phyloP scores from a whole-genome alignment of 92 coral and sea anemone genomes.

The Hydrozoanthus gracilis region DNA sequence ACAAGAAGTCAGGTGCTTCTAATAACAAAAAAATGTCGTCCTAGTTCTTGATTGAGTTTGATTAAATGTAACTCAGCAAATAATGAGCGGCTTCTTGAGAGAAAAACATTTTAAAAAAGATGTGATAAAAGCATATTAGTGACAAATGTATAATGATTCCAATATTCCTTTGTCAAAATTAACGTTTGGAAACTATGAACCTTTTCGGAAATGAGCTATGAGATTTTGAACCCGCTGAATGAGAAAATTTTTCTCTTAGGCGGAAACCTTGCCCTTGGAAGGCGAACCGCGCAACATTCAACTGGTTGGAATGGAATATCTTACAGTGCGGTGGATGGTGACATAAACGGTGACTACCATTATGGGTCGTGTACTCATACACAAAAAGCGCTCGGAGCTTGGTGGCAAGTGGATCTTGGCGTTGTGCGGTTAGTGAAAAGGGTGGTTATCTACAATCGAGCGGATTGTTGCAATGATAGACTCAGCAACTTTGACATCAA shows the following conservation, averaged over 20 bases:
- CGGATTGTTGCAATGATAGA: neutral
- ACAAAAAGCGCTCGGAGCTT: neutral
- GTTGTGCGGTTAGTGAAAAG: neutral
- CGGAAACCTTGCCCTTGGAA: neutral
- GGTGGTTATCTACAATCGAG: neutral
- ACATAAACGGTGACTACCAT: neutral
- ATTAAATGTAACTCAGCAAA: too few species aligned
- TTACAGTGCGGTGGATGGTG: neutral
- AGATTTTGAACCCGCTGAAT: neutral
- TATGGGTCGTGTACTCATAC: neutral
- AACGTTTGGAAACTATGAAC: too few species aligned
- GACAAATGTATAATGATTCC: too few species aligned
- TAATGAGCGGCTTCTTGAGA: too few species aligned
- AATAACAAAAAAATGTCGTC: too few species aligned
- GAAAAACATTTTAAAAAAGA: too few species aligned
- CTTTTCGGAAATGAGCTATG: too few species aligned
- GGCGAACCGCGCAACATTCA: neutral
- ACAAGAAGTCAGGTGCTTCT: too few species aligned
- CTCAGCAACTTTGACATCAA: too few species aligned
- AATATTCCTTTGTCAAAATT: too few species aligned
- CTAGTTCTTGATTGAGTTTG: too few species aligned
- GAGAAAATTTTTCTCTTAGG: neutral
- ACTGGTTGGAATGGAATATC: neutral
- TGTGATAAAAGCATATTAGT: too few species aligned
- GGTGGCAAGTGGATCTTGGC: neutral